Evolutionary conservation across 37 sponge, comb jelly and placozoan genomes (phyloP).

Genomic region (Halichondria panicea): DNA sequence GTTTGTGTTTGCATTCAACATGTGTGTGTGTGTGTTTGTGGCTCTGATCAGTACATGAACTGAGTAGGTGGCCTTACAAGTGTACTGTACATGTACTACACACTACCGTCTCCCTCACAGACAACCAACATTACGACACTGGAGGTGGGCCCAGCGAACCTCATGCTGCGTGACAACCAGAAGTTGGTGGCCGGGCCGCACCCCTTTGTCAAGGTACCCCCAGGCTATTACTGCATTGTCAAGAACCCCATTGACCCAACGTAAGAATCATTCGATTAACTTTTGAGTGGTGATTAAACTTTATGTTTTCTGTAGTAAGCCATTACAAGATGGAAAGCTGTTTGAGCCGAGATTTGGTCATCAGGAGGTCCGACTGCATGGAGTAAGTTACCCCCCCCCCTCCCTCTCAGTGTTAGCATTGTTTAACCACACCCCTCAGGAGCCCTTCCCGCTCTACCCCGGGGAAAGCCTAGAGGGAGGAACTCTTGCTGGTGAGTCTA

Average conservation of each 20-base stretch:
- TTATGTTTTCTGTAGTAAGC: constrained; percentile 25
- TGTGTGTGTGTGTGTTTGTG: neutral
- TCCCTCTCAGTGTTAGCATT: neutral
- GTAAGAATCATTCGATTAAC: constrained; percentile 10
- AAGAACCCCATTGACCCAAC: constrained; percentile 66
- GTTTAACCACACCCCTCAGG: constrained; percentile 22
- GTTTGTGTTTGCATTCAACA: neutral
- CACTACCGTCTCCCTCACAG: constrained; percentile 12
- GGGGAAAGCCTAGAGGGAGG: constrained; percentile 76
- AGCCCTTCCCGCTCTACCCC: constrained; percentile 86
- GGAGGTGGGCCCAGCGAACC: constrained; percentile 83
- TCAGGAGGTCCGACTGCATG: constrained; percentile 74
- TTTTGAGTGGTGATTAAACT: neutral
- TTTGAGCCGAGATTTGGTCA: constrained; percentile 75
- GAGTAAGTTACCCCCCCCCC: constrained; percentile 24
- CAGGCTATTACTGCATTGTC: constrained; percentile 78
- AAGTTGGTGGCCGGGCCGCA: constrained; percentile 68
- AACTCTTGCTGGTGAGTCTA: constrained; percentile 20
- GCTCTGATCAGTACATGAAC: neutral
- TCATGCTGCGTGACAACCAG: constrained; percentile 83
- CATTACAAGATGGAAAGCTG: constrained; percentile 67
- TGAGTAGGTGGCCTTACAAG: neutral
- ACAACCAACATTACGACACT: constrained; percentile 83
- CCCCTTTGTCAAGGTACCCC: constrained; percentile 77
- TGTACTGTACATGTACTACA: no score